Evolutionary conservation across 2,797 vertebrate species (phyloP).

Genomic region (Syngnathus acus): DNA sequence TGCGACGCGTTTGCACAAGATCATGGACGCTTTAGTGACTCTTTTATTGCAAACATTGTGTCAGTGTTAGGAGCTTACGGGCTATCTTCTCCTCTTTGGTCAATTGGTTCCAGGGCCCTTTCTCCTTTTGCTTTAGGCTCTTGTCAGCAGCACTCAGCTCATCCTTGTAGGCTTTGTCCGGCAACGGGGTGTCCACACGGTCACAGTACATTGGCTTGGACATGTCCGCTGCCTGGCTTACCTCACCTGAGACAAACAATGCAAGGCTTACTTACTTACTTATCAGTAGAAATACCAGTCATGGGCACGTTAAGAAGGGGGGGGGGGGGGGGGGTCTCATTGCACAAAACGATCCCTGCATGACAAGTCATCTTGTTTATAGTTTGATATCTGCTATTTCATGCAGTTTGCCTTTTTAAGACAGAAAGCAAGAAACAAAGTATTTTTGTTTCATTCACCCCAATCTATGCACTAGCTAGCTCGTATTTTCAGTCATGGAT

Average conservation of each 20-base stretch:
- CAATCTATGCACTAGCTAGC: too few relatives aligned
- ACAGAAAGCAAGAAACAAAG: too few relatives aligned
- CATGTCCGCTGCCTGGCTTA: slow-evolving; percentile 56
- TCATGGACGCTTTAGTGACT: neutral
- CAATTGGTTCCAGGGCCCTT: slow-evolving; percentile 77
- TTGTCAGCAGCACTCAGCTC: slow-evolving; percentile 57
- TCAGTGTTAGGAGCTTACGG: slow-evolving; percentile 44
- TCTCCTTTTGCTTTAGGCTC: slow-evolving; percentile 81
- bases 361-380: too few relatives aligned
- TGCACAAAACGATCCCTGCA: too few relatives aligned
- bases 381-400: too few relatives aligned
- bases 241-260: slow-evolving; percentile 32
- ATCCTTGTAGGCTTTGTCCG: slow-evolving; percentile 64
- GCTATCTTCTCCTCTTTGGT: slow-evolving; percentile 77
- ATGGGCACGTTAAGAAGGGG: too few relatives aligned
- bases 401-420: too few relatives aligned
- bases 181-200: slow-evolving; percentile 69
- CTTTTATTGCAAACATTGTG: neutral
- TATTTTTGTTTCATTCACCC: too few relatives aligned
- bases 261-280: neutral
- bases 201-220: slow-evolving; percentile 68
- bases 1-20: slow-evolving; percentile 26
- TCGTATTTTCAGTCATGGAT: too few relatives aligned
- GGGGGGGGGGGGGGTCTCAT: too few relatives aligned
- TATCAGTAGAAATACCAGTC: neutral